Evolutionary conservation across 2,888 invertebrate genomes (phyloP).

Genomic region (Cremastinae sp.): DNA sequence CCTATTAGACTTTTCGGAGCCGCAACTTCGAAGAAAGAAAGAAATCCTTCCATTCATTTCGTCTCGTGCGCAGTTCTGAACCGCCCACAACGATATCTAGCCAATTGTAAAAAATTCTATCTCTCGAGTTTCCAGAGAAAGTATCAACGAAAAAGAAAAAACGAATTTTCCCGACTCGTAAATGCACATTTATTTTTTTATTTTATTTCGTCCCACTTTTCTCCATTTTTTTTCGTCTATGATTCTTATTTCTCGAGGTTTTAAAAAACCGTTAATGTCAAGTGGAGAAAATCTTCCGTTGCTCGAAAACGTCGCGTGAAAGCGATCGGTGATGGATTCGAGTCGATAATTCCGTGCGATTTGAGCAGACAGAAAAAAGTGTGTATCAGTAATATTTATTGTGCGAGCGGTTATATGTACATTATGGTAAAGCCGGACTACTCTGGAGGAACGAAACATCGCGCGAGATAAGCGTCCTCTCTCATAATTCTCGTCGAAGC

Average conservation of each 20-base stretch:
- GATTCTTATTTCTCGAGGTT: constrained; percentile 23
- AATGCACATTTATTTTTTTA: constrained; percentile 20
- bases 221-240: not conserved
- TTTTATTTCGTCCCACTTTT: too few relatives aligned
- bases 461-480: constrained; percentile 45
- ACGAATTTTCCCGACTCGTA: not conserved
- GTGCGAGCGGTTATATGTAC: constrained; percentile 25
- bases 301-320: constrained; percentile 25
- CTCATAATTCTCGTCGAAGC: constrained; percentile 46
- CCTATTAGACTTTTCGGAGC: constrained; percentile 58
- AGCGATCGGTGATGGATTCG: constrained; percentile 52
- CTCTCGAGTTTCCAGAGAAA: not conserved
- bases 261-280: constrained; percentile 19
- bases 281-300: not conserved
- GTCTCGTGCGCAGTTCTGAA: not conserved
- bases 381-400: constrained; percentile 53
- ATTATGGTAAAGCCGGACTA: constrained; percentile 30
- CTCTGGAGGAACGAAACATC: constrained; percentile 27
- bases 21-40: constrained; percentile 51
- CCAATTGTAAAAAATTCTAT: not conserved
- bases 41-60: constrained; percentile 45
- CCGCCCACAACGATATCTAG: constrained; percentile 38
- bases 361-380: constrained; percentile 30
- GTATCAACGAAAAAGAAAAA: constrained; percentile 8
- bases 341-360: constrained; percentile 25